Conservation (phyloP, 2,113 vertebrate genomes). For the Isichthys henryi region DNA sequence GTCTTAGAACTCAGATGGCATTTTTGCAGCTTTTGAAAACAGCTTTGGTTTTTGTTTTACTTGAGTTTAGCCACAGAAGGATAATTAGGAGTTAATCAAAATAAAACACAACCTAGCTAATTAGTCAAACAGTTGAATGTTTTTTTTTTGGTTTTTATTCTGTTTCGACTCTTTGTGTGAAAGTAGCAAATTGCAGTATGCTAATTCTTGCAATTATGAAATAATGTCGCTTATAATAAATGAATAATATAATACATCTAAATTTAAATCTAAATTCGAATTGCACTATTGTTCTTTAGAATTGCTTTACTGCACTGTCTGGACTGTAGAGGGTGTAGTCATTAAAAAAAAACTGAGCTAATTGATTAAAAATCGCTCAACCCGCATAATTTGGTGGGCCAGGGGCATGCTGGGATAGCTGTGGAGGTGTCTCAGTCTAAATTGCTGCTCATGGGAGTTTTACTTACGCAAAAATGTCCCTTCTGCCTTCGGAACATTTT, state of each 20-base stretch:
- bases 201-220: not conserved
- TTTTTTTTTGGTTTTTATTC: not conserved
- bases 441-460: not conserved
- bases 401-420: conserved; percentile 59
- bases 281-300: not conserved
- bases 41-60: not conserved
- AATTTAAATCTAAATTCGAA: not conserved
- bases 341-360: not conserved
- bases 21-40: not conserved
- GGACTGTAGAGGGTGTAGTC: not conserved
- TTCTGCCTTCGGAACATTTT: no score
- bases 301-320: not conserved
- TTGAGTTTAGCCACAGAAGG: not conserved
- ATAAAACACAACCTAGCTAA: not conserved
- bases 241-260: not conserved
- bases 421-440: conserved; percentile 42
- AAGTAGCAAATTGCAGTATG: not conserved
- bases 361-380: conserved; percentile 23
- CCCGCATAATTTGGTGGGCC: conserved; percentile 55
- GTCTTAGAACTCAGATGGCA: not conserved
- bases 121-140: not conserved
- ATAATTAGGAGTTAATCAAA: conserved; percentile 1
- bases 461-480: no score
- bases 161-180: not conserved
- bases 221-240: not conserved